phyloP scores from a whole-genome alignment of 92 coral and sea anemone species.

The Porites lobata region DNA sequence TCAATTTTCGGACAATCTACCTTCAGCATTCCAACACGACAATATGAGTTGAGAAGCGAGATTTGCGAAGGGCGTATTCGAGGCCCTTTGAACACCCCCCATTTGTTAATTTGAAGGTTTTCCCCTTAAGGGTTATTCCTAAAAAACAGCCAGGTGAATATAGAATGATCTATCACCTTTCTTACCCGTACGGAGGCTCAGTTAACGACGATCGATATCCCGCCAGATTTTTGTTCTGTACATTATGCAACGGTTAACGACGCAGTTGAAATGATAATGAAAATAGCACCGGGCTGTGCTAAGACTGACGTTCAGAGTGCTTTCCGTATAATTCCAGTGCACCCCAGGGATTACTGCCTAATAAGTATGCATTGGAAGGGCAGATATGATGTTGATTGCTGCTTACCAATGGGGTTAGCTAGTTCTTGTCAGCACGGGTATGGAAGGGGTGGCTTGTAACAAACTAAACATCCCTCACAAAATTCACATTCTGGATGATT shows the following conservation, averaged over 20 bases:
- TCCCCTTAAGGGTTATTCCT: slow-evolving; percentile 68
- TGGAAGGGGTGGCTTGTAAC: not conserved
- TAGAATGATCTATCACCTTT: slow-evolving; percentile 24
- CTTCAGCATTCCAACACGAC: slow-evolving; percentile 55
- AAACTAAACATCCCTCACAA: slow-evolving; percentile 3
- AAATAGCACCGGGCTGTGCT: slow-evolving; percentile 4
- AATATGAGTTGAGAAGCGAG: slow-evolving; percentile 47
- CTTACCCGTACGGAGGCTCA: slow-evolving; percentile 17
- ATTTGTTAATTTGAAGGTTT: slow-evolving; percentile 25
- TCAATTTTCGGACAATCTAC: slow-evolving; percentile 33
- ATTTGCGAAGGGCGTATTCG: slow-evolving; percentile 39
- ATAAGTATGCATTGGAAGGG: slow-evolving; percentile 25
- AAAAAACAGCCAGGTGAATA: slow-evolving; percentile 28
- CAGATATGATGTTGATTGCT: slow-evolving; percentile 12
- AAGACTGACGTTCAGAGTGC: slow-evolving; percentile 29
- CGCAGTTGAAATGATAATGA: too few species aligned
- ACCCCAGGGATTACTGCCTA: not conserved
- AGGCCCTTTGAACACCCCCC: slow-evolving; percentile 61
- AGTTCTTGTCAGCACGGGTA: slow-evolving; percentile 9
- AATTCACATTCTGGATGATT: slow-evolving; percentile 2
- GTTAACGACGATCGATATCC: slow-evolving; percentile 7
- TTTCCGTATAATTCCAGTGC: not conserved
- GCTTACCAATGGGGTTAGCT: slow-evolving; percentile 58
- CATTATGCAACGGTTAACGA: slow-evolving; percentile 32
- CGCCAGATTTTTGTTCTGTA: slow-evolving; percentile 21